Conservation (phyloP, 2,888 invertebrate genomes). For the Catocala sponsa region DNA sequence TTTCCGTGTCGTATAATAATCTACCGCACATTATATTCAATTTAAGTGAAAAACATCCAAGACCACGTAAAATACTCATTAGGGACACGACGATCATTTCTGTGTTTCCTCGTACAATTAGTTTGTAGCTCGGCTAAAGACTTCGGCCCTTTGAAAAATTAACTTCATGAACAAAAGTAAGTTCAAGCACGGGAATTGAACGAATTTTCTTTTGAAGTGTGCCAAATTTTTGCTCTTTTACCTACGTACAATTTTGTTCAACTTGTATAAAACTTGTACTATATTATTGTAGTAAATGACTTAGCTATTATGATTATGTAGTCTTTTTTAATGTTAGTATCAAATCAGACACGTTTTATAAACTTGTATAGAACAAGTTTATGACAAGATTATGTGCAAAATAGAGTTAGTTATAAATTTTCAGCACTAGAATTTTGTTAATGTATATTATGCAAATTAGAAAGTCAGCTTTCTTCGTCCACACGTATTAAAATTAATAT, state of each 20-base stretch:
- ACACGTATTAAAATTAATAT: too few species aligned
- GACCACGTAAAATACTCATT: constrained; percentile 53
- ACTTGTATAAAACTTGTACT: constrained; percentile 1
- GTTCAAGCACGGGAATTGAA: constrained; percentile 2
- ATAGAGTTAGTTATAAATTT: too few species aligned
- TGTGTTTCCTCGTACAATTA: constrained; percentile 31
- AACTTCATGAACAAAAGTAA: constrained; percentile 8
- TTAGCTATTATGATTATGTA: too few species aligned
- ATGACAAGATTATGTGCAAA: too few species aligned
- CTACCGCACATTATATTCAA: constrained; percentile 34
- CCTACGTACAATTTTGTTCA: not conserved
- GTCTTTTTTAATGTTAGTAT: too few species aligned
- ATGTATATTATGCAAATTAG: too few species aligned
- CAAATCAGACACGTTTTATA: too few species aligned
- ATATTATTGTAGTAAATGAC: too few species aligned
- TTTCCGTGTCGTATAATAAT: constrained; percentile 47
- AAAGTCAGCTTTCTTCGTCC: too few species aligned
- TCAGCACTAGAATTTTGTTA: too few species aligned
- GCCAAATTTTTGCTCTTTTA: not conserved
- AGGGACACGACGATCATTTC: constrained; percentile 36
- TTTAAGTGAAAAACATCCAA: constrained; percentile 37
- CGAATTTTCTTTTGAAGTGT: constrained; percentile 7
- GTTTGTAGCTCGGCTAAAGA: constrained; percentile 19
- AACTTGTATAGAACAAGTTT: too few species aligned
- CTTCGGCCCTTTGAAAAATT: constrained; percentile 18